Conservation (phyloP, 2,113 vertebrate genomes). For the Tenrec ecaudatus region DNA sequence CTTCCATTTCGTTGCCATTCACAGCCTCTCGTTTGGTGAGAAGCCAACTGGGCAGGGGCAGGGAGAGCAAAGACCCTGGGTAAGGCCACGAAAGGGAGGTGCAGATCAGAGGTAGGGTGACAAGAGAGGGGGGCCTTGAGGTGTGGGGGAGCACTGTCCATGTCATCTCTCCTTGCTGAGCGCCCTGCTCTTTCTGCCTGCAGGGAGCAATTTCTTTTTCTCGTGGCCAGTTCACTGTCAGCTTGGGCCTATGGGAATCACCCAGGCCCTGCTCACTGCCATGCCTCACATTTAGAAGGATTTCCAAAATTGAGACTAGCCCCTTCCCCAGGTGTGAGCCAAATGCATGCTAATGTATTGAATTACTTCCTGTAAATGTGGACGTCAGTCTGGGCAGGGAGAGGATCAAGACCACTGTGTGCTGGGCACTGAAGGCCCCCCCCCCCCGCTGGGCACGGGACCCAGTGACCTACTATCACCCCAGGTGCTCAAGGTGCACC, state of each 20-base stretch:
- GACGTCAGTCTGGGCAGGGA: background rate
- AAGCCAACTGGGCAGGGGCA: background rate
- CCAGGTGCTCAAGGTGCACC: background rate
- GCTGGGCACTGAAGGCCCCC: background rate
- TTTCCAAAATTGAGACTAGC: background rate
- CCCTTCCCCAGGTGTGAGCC: background rate
- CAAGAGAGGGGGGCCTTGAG: background rate
- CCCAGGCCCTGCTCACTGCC: background rate
- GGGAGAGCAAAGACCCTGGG: background rate
- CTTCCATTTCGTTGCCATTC: background rate
- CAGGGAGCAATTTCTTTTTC: background rate
- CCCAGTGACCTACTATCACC: background rate
- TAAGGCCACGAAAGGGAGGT: background rate
- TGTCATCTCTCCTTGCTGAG: background rate
- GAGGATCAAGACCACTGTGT: background rate
- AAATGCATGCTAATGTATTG: background rate
- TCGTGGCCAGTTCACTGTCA: accelerated
- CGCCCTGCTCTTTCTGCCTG: background rate
- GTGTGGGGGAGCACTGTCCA: too few relatives aligned
- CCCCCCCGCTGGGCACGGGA: too few relatives aligned
- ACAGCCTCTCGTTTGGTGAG: background rate
- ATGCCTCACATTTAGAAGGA: background rate
- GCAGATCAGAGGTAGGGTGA: background rate
- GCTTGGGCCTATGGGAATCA: background rate
- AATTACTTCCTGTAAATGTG: background rate